These are phyloP conservation scores for Drosophila rufa DNA, from an alignment of 1,140 invertebrate genomes.

Conservation along the genomic window DNA sequence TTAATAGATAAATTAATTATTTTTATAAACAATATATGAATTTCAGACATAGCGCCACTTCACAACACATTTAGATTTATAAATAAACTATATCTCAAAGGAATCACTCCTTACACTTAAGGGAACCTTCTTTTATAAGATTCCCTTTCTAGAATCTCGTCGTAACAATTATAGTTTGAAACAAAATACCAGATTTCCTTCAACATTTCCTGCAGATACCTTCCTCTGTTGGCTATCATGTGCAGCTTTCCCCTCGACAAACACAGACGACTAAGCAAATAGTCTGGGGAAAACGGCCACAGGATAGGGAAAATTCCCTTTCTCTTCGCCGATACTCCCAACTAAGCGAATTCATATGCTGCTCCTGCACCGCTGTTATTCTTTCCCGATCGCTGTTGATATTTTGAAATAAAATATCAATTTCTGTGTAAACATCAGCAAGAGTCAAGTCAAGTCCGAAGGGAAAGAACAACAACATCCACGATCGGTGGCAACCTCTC, in stretches of 20 bases:
- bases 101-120: background rate
- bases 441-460: slow-evolving; percentile 42
- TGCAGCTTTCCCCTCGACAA: slow-evolving; percentile 24
- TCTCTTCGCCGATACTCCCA: slow-evolving; percentile 10
- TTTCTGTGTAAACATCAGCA: slow-evolving; percentile 84
- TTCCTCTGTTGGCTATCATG: slow-evolving; percentile 32
- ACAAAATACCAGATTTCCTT: slow-evolving; percentile 7
- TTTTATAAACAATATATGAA: too few species aligned
- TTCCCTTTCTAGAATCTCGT: background rate
- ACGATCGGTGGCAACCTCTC: slow-evolving; percentile 28
- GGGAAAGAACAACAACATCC: slow-evolving; percentile 55
- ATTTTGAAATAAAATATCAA: slow-evolving; percentile 85
- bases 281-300: slow-evolving; percentile 1
- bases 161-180: slow-evolving; percentile 1
- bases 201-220: background rate
- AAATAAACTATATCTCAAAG: background rate
- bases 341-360: slow-evolving; percentile 35
- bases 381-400: slow-evolving; percentile 53
- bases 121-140: background rate
- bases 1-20: too few species aligned
- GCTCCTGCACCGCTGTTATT: slow-evolving; percentile 25
- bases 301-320: slow-evolving; percentile 16
- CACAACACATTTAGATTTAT: too few species aligned
- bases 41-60: too few species aligned
- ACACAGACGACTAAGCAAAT: slow-evolving; percentile 32